Base-by-base conservation (phyloP, 92 coral and sea anemone species). In the Galaxea fascicularis region DNA sequence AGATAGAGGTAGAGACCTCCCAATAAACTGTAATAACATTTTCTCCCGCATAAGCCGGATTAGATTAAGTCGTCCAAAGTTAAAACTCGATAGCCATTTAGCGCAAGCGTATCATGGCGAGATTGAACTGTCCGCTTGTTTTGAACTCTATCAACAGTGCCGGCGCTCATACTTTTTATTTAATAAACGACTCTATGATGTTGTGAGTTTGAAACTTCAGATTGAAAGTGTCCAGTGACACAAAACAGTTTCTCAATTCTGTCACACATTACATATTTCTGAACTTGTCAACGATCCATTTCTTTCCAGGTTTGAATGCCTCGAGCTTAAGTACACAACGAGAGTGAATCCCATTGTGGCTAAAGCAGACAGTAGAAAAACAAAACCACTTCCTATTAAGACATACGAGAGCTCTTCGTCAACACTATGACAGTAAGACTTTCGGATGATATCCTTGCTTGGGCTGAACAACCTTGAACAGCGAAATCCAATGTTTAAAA, bases 401-500 rank as follows among this genome's bases (percentile, higher is more conserved):
- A 58, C 54, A 20, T 58, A 58, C 3, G 81, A 58, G 16, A 76
- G 59, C 10, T 57, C 81, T n/a, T 31, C 67, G 68, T 76, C 81
- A 4, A 76, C 70, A 30, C 58, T 57, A 6, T 28, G 29, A 24
- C 81, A 76, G 69, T 58, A 76, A n/a, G 51, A 18, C 22, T 29
- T 60, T 39, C 24, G 26, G 69, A 57, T 18, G 52, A 57, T 30
- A 21, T 57, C 56, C 11, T 29, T 54, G 0, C 46, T 60, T 39
- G 67, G 7, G 20, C 21, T 76, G 13, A 76, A 57, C 3, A 76
- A 53, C 31, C 39, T 57, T 21, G 69, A 76, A 29, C 81, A 76
- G 28, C 81, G 81, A 60, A 76, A 76, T 76, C 81, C 81, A 76
- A 76, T 70, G 68, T 76, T 76, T n/a, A 76, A 20, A 21, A 76